Base-by-base conservation (phyloP, 1,140 invertebrate genomes). In the Apocrypta bakeri region DNA sequence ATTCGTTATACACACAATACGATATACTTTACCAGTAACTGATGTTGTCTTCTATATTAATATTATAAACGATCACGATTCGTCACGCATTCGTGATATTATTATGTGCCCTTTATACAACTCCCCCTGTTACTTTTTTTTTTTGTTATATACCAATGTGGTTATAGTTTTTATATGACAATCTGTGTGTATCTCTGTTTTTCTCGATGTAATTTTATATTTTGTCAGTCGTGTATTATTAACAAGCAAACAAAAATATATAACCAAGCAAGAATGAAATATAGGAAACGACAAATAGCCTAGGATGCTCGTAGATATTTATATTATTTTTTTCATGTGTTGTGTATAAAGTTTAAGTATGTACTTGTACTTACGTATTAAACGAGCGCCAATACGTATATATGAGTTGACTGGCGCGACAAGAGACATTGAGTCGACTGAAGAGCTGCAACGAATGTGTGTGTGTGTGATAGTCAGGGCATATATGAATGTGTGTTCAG, bases 231-330 rank as follows among this genome's bases (percentile, higher is more conserved):
- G 48, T 56, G 4, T n/a, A 7, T 4, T 37, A 21, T 2, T 1
- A 48, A 17, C 14, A 48, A 14, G 17, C 14, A 56, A 56, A 21
- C 48, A 56, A 56, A 6, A 56, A 56, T 21, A n/a, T 37, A 37
- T 37, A 37, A 37, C 33, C 3, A 37, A 37, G 9, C 33, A n/a
- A 56, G 21, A 17, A 77, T 40, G 56, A 33, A 9, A 74, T 40
- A 24, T 24, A 68, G 63, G 7, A 69, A 33, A 73, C 17, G 24
- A 79, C 12, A 84, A 85, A 87, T 85, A 86, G 88, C 89, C 89
- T 90, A 90, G 88, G 90, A 91, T 90, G 89, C 90, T 90, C 90
- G 88, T 90, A 90, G 88, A 89, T 85, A 84, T 85, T 84, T 87
- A 81, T 85, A 33, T 37, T 37, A 37, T 37, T 9, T 37, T 37